Evolutionary conservation across 92 coral and sea anemone species (phyloP), one percentile per base, ranked within the genome.

Genomic region (Phenganax stokvisi): DNA sequence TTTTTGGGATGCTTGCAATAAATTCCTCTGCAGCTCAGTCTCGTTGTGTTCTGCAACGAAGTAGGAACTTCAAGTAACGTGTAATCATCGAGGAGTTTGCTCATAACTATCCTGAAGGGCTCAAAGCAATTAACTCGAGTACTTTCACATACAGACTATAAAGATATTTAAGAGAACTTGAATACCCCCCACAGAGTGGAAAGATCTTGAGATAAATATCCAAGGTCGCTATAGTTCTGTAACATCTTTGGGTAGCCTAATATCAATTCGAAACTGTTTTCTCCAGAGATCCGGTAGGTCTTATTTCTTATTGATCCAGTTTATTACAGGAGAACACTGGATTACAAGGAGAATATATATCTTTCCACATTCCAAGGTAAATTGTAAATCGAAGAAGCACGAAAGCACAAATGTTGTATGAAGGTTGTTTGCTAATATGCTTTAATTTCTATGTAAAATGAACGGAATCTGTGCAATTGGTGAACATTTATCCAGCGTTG

Each of bases 81-180:
- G 16, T 15, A 10, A 67, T 67, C 37, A 28, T 28, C 11, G 0
- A 6, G 31, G 37, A 44, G 17, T 17, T 68, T 68, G 73, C 73
- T 10, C 47, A 37, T 6, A 0, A 68, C 47, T 68, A 68, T 68
- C 6, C 53, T 68, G 0, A 68, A 68, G 16, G 11, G 16, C 73
- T 68, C 16, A n/a, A 68, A 68, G 53, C 73, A 68, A 51, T 68
- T 68, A 30, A 29, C 53, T 68, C 31, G 29, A 68, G 52, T 68
- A 68, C 73, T 68, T 68, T 68, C 52, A 68, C 47, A 53, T 68
- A 53, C 30, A 53, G n/a, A 68, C 54, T 12, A 10, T 10, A 37
- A 30, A 53, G 15, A 68, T 30, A 37, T 68, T 10, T 30, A 0
- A 20, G 47, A 68, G 73, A 2, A 53, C 0, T 68, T 68, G 52